A percentile compares a stretch with the other conserved stretches of the same genome.
Conservation (phyloP, 2,888 invertebrate genomes). For the Gandaritis pyraliata region DNA sequence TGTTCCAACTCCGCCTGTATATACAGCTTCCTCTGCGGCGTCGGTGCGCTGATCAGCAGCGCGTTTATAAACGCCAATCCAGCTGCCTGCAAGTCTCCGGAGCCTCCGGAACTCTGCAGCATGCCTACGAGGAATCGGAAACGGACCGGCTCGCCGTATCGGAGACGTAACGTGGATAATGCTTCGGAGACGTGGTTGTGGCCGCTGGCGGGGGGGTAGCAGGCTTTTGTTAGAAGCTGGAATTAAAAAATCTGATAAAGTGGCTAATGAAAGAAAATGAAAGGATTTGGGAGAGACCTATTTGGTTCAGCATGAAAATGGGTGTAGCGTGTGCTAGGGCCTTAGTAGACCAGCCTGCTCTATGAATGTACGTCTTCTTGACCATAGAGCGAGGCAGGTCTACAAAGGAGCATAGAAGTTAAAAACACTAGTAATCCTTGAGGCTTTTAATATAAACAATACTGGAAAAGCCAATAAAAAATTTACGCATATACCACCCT, state of each 20-base stretch:
- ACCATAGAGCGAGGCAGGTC: too few relatives aligned
- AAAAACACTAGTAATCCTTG: too few relatives aligned
- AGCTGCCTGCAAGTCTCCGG: constrained; percentile 89
- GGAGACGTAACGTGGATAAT: constrained; percentile 92
- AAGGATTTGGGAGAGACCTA: too few relatives aligned
- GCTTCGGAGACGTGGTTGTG: constrained; percentile 96
- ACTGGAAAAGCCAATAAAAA: too few relatives aligned
- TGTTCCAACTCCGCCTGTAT: constrained; percentile 94
- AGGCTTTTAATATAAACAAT: too few relatives aligned
- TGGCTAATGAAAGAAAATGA: too few relatives aligned
- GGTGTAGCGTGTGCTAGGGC: too few relatives aligned
- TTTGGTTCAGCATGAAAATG: too few relatives aligned
- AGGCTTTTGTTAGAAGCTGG: constrained; percentile 93
- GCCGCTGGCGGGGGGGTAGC: constrained; percentile 89
- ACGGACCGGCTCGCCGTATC: constrained; percentile 96
- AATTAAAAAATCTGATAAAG: constrained; percentile 43
- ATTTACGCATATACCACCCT: too few relatives aligned
- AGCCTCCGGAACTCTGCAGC: constrained; percentile 90
- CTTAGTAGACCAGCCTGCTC: too few relatives aligned
- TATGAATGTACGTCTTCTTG: too few relatives aligned
- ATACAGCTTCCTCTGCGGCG: constrained; percentile 90
- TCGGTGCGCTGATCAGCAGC: constrained; percentile 90
- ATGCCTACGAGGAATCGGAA: constrained; percentile 96
- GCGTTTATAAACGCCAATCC: constrained; percentile 94
- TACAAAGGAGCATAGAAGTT: too few relatives aligned